phyloP scores from a whole-genome alignment of 2,797 vertebrate genomes.

The Eulemur albifrons region DNA sequence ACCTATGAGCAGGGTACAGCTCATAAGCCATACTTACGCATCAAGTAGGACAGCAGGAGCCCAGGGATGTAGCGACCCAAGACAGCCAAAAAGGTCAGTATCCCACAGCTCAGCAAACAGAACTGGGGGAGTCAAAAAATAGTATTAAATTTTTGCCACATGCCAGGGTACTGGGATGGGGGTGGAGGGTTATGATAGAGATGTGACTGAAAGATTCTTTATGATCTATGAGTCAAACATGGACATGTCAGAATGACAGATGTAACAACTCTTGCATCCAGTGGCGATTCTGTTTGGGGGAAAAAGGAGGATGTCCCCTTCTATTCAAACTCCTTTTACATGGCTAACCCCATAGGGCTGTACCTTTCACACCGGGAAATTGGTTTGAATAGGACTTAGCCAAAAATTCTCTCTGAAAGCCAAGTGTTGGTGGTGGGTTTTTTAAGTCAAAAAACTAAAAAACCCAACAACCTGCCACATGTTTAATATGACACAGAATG shows the following conservation, averaged over 20 bases:
- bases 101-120: constrained; percentile 92
- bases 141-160: constrained; percentile 56
- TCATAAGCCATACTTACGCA: constrained; percentile 88
- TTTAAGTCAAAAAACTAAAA: constrained; percentile 21
- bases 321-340: constrained; percentile 35
- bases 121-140: constrained; percentile 87
- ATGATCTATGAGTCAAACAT: not conserved
- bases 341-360: not conserved
- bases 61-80: constrained; percentile 93
- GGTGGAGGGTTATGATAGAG: not conserved
- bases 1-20: not conserved
- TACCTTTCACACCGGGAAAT: constrained; percentile 26
- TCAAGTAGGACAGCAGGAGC: constrained; percentile 92
- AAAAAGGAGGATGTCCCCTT: not conserved
- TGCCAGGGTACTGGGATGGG: not conserved
- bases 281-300: not conserved
- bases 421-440: constrained; percentile 31
- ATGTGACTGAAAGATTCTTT: not conserved
- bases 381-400: constrained; percentile 50
- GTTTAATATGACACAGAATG: constrained; percentile 46
- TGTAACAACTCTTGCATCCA: not conserved
- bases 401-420: constrained; percentile 67
- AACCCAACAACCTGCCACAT: constrained; percentile 33
- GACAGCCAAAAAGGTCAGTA: constrained; percentile 91
- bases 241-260: not conserved